Evolutionary conservation across 1,140 invertebrate genomes (phyloP).

Genomic region (Zaprionus ornatus): DNA sequence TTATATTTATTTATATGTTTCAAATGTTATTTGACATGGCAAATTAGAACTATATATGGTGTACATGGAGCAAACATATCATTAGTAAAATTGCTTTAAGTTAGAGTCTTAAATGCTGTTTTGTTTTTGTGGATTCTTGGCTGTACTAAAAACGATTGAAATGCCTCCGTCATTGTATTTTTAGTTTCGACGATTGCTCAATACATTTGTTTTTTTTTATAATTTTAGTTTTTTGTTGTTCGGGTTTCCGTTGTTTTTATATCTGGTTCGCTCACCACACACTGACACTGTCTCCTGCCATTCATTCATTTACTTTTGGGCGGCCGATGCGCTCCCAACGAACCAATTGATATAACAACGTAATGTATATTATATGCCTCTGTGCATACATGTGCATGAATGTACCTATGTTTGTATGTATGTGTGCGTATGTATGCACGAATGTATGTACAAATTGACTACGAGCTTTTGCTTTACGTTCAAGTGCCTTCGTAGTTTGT

Average conservation of each 20-base stretch:
- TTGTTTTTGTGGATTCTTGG: slow-evolving; percentile 49
- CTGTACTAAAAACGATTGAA: slow-evolving; percentile 22
- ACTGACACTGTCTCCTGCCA: slow-evolving; percentile 29
- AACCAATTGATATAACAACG: slow-evolving; percentile 33
- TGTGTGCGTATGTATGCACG: neutral
- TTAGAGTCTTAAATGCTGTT: neutral
- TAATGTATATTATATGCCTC: slow-evolving; percentile 6
- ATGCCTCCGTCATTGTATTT: slow-evolving; percentile 56
- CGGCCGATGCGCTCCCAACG: slow-evolving; percentile 31
- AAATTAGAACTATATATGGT: neutral
- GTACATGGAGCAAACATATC: neutral
- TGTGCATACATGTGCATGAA: slow-evolving; percentile 2
- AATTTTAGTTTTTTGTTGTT: slow-evolving; percentile 31
- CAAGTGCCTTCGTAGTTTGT: slow-evolving; percentile 31
- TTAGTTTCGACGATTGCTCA: slow-evolving; percentile 58
- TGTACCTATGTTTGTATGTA: slow-evolving; percentile 4
- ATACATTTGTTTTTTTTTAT: slow-evolving; percentile 38
- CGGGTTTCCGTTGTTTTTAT: slow-evolving; percentile 18
- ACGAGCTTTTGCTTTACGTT: slow-evolving; percentile 31
- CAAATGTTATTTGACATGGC: neutral
- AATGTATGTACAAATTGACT: slow-evolving; percentile 20
- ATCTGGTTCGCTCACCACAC: slow-evolving; percentile 29
- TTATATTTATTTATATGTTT: neutral
- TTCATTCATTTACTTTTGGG: slow-evolving; percentile 62
- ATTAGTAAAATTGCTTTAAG: slow-evolving; percentile 19